Conservation (phyloP, 2,797 vertebrate genomes). For the Paramormyrops hopkinsi region DNA sequence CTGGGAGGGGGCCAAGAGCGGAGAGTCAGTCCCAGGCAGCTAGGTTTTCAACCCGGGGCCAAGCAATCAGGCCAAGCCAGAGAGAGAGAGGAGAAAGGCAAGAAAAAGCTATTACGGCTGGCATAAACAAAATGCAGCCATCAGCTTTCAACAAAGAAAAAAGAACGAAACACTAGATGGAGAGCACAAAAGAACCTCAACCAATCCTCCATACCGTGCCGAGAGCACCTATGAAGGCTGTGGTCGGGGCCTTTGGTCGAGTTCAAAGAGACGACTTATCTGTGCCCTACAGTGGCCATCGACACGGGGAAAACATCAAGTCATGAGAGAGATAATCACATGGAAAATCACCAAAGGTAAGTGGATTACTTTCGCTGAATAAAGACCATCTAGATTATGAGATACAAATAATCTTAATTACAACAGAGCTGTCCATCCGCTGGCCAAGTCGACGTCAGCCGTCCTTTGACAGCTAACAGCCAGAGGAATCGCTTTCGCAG, state of each 20-base stretch:
- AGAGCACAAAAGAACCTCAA: not conserved
- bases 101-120: not conserved
- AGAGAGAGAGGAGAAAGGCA: not conserved
- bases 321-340: not conserved
- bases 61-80: conserved; percentile 13
- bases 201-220: not conserved
- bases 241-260: not conserved
- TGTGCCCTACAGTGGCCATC: not conserved
- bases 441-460: not conserved
- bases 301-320: not conserved
- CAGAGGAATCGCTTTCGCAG: not conserved
- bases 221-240: not conserved
- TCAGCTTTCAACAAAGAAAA: not conserved
- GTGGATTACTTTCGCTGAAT: not conserved
- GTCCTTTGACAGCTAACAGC: not conserved
- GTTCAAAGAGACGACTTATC: not conserved
- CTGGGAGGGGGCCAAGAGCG: not conserved
- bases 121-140: not conserved
- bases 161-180: not conserved
- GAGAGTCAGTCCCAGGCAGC: conserved; percentile 17
- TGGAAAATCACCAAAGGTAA: not conserved
- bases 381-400: not conserved
- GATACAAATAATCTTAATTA: conserved; percentile 5
- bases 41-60: conserved; percentile 13
- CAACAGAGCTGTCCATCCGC: not conserved